Conservation (phyloP, 2,113 vertebrate genomes). For the Platycercus adscitus region DNA sequence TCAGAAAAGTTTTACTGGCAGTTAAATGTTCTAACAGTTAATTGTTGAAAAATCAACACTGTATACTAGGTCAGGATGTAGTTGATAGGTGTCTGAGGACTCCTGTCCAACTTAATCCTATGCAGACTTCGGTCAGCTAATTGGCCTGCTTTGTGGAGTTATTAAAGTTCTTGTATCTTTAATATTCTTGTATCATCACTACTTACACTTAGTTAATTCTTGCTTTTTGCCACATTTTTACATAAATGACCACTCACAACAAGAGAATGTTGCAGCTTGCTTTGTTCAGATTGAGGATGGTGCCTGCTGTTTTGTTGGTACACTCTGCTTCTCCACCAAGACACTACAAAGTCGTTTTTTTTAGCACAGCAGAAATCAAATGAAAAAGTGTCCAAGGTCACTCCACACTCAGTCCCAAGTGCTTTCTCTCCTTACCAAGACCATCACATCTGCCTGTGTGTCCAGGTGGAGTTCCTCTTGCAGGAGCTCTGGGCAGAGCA, state of each 20-base stretch:
- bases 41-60: neutral
- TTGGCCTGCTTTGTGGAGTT: neutral
- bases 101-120: neutral
- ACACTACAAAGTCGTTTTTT: neutral
- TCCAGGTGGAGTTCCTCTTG: neutral
- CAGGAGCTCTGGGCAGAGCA: neutral
- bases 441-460: neutral
- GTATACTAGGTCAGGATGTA: neutral
- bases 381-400: neutral
- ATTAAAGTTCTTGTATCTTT: neutral
- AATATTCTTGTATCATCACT: neutral
- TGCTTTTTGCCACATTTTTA: neutral
- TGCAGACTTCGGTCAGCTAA: neutral
- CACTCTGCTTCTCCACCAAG: neutral
- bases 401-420: neutral
- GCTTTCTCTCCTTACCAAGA: neutral
- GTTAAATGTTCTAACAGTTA: neutral
- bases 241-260: neutral
- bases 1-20: neutral
- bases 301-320: neutral
- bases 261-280: neutral
- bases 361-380: neutral
- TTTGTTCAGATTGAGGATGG: neutral
- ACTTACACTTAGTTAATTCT: neutral
- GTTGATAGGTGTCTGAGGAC: rapidly evolving